Percentiles rank a stretch among this genome's conserved stretches.
Evolutionary conservation across 2,797 vertebrate genomes (phyloP).

Genomic region (Sebastes diaconus): DNA sequence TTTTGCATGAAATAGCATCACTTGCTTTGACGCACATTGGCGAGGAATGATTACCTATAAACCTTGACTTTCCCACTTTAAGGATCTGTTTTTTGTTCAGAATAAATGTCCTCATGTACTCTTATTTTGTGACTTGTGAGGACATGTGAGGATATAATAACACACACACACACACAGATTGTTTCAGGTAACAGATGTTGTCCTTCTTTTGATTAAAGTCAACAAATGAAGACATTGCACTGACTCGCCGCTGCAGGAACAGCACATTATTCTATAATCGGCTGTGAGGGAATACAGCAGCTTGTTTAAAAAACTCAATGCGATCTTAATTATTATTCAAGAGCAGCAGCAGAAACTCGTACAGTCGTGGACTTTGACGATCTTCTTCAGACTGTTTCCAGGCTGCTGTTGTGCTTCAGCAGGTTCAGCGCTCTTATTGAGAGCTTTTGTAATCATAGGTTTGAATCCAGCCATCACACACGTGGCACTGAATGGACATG

Average conservation of each 20-base stretch:
- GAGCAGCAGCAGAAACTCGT: constrained; percentile 15
- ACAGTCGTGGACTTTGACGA: constrained; percentile 1
- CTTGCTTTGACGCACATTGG: neutral
- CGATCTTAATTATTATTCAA: constrained; percentile 37
- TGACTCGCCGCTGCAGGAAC: constrained; percentile 45
- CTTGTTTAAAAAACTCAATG: constrained; percentile 32
- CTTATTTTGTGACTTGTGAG: neutral
- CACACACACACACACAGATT: neutral
- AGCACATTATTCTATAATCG: constrained; percentile 15
- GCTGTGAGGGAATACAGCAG: constrained; percentile 16
- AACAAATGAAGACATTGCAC: constrained; percentile 59
- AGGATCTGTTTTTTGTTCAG: neutral
- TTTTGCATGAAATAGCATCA: constrained; percentile 7
- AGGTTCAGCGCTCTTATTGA: neutral
- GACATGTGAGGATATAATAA: neutral
- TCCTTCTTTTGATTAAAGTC: constrained; percentile 64
- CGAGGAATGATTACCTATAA: neutral
- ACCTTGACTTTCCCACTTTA: neutral
- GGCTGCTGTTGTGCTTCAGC: constrained; percentile 7
- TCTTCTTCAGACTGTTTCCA: constrained; percentile 7
- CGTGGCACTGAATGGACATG: neutral
- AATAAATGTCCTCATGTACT: neutral
- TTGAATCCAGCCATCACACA: constrained; percentile 2
- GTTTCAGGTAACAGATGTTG: constrained; percentile 65
- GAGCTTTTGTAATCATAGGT: neutral